These are phyloP conservation scores for Ligdia adustata DNA, from an alignment of 2,888 invertebrate genomes.

Conservation along the genomic window DNA sequence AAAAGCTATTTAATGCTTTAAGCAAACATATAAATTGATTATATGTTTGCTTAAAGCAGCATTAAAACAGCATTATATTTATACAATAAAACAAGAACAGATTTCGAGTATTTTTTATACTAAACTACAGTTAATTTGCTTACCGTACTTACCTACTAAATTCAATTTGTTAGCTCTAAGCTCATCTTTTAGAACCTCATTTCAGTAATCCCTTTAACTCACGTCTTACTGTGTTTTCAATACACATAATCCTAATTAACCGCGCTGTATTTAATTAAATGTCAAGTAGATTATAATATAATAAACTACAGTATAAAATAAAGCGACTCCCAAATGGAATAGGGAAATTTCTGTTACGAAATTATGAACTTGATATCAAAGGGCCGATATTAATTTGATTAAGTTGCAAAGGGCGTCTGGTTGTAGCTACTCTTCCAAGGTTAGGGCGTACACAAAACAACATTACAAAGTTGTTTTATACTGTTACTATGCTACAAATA, in stretches of 20 bases:
- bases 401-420: conserved; percentile 6
- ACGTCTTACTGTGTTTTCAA: conserved; percentile 15
- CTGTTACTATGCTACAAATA: too few species aligned
- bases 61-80: too few species aligned
- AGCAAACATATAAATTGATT: too few species aligned
- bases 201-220: conserved; percentile 5
- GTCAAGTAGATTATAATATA: conserved; percentile 9
- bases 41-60: too few species aligned
- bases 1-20: too few species aligned
- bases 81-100: too few species aligned
- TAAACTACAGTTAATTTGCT: too few species aligned
- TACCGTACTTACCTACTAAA: too few species aligned
- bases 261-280: conserved; percentile 13
- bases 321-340: conserved; percentile 8
- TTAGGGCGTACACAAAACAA: background rate
- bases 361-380: conserved; percentile 16
- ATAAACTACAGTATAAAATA: background rate
- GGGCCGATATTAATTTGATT: conserved; percentile 14
- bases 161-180: too few species aligned
- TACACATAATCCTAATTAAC: conserved; percentile 16
- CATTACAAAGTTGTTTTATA: too few species aligned
- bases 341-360: conserved; percentile 14
- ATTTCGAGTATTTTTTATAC: too few species aligned
- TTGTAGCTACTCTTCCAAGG: conserved; percentile 1
- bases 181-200: background rate